These are phyloP conservation scores for Anguilla marmorata DNA, from an alignment of 2,797 vertebrate species.

Conservation along the genomic window DNA sequence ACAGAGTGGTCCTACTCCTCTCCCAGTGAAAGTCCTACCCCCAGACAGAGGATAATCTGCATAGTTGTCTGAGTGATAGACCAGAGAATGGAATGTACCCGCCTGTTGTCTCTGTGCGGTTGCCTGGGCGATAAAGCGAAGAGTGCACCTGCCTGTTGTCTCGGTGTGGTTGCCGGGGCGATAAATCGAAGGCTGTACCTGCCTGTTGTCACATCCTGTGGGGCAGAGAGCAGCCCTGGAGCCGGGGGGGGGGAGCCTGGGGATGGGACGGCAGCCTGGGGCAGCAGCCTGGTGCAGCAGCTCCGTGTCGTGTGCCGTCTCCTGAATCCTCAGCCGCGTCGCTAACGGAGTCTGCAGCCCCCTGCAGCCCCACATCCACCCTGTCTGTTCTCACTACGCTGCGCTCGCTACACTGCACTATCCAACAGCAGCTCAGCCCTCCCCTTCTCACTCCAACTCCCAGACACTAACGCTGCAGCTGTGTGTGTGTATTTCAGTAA, in stretches of 20 bases:
- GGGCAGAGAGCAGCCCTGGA: background rate
- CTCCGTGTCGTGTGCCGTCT: background rate
- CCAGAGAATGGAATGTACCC: background rate
- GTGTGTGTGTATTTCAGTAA: slow-evolving; percentile 11
- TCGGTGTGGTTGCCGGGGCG: background rate
- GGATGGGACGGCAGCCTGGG: no score
- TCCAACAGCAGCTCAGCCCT: slow-evolving; percentile 2
- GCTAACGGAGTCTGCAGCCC: background rate
- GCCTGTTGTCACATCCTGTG: slow-evolving; percentile 21
- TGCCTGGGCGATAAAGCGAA: background rate
- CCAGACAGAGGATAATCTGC: background rate
- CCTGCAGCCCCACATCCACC: slow-evolving; percentile 24
- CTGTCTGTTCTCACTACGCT: background rate
- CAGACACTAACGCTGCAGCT: slow-evolving; percentile 4
- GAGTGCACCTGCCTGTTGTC: background rate
- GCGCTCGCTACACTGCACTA: background rate
- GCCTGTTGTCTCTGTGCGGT: background rate
- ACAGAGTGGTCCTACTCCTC: background rate
- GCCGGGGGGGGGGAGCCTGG: background rate
- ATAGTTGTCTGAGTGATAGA: background rate
- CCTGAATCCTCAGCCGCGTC: background rate
- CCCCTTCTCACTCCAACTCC: background rate
- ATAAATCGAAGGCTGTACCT: slow-evolving; percentile 21
- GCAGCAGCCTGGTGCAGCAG: background rate
- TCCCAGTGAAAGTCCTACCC: background rate